These are phyloP conservation scores for Heliconius congener DNA, from an alignment of 1,140 invertebrate species.

Conservation along the genomic window DNA sequence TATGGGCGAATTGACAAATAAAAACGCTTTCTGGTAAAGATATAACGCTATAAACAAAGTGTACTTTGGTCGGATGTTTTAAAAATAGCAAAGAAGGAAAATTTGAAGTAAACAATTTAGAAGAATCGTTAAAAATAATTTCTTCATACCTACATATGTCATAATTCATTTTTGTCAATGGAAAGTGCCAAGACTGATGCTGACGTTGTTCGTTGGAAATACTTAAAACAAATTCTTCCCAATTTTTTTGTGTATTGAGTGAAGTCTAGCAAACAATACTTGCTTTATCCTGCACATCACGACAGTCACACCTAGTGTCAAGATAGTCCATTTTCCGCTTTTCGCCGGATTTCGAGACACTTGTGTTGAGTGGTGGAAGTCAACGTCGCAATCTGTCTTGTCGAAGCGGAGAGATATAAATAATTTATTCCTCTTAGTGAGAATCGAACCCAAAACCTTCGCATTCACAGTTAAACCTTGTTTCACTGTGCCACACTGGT, in stretches of 20 bases:
- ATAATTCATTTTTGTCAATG: neutral
- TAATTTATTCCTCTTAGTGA: too few species aligned
- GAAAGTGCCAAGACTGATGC: neutral
- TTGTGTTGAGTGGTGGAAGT: too few species aligned
- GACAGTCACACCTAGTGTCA: too few species aligned
- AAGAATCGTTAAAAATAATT: conserved; percentile 2
- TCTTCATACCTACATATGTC: neutral
- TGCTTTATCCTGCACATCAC: too few species aligned
- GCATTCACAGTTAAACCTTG: too few species aligned
- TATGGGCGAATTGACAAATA: neutral
- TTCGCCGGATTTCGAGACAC: too few species aligned
- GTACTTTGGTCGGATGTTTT: neutral
- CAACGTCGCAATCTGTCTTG: too few species aligned
- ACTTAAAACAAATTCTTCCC: neutral
- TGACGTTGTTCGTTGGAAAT: neutral
- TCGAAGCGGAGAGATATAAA: too few species aligned
- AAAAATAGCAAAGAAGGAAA: conserved; percentile 4
- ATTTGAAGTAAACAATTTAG: neutral
- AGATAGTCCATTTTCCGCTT: too few species aligned
- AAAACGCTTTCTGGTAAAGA: neutral
- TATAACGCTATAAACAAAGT: too few species aligned
- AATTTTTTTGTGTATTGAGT: neutral
- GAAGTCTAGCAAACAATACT: neutral
- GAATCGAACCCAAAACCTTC: too few species aligned
- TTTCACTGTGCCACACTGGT: too few species aligned